Conservation (phyloP, 2,113 vertebrate genomes). For the Sisor rabdophorus region DNA sequence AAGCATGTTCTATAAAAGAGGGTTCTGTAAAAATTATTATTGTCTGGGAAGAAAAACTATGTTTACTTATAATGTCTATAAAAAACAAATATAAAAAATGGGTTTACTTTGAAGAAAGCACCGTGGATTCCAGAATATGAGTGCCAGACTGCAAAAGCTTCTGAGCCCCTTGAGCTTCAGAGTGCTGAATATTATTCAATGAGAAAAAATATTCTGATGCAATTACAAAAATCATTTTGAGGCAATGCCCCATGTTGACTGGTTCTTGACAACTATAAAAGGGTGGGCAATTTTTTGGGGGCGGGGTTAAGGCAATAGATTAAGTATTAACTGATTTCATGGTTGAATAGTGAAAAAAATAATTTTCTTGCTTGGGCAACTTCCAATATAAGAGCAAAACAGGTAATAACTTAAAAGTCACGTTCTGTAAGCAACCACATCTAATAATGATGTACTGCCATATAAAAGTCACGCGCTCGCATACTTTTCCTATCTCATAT, state of each 20-base stretch:
- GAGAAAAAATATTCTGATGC: background rate
- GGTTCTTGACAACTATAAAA: no score
- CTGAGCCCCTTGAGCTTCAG: background rate
- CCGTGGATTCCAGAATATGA: background rate
- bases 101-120: background rate
- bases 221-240: background rate
- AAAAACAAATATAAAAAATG: background rate
- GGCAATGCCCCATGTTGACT: background rate
- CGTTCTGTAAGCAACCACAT: background rate
- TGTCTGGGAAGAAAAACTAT: background rate
- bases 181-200: background rate
- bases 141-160: background rate
- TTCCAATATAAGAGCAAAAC: background rate
- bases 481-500: background rate
- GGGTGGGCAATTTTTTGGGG: no score
- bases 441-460: background rate
- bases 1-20: background rate
- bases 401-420: background rate
- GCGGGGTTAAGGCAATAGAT: no score
- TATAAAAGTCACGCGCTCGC: slow-evolving; percentile 10
- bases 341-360: no score
- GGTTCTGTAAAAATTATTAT: background rate
- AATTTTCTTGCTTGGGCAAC: no score
- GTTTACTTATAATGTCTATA: background rate
- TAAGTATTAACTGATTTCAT: no score